Conservation (phyloP, 2,113 vertebrate species). For the Tachysurus vachellii region DNA sequence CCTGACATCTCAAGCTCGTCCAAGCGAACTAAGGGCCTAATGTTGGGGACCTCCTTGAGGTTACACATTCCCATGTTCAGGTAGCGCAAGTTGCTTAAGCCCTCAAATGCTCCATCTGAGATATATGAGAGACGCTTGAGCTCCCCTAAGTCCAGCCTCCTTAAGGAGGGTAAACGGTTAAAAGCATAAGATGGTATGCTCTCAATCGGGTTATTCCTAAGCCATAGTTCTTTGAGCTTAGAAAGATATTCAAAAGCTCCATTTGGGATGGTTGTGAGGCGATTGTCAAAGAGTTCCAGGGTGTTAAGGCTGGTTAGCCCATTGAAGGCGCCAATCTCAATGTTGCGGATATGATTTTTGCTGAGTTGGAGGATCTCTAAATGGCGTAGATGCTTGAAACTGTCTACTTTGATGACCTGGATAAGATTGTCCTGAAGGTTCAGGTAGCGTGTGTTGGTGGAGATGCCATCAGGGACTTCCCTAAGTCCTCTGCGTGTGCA, state of each 20-base stretch:
- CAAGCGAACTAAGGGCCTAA: constrained; percentile 71
- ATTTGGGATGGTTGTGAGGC: constrained; percentile 78
- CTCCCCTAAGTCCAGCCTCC: constrained; percentile 75
- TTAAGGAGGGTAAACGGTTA: constrained; percentile 74
- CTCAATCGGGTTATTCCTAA: constrained; percentile 78
- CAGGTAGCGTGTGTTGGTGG: constrained; percentile 77
- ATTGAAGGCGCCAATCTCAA: constrained; percentile 78
- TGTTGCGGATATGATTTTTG: constrained; percentile 78
- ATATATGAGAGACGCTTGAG: constrained; percentile 77
- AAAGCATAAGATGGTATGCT: constrained; percentile 80
- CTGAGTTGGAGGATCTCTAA: constrained; percentile 77
- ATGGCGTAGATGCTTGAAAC: constrained; percentile 77
- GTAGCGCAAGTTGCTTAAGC: constrained; percentile 76
- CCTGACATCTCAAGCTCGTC: constrained; percentile 79
- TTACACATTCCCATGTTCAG: constrained; percentile 79
- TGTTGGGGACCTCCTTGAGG: constrained; percentile 79
- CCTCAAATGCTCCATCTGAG: constrained; percentile 75
- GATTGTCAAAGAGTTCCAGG: constrained; percentile 79
- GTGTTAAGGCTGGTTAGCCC: constrained; percentile 76
- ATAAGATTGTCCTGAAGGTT: constrained; percentile 80
- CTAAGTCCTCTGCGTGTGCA: constrained; percentile 74
- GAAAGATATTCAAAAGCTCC: constrained; percentile 79
- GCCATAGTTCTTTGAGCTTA: constrained; percentile 77
- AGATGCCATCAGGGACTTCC: constrained; percentile 77
- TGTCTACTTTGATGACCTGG: constrained; percentile 79